These are phyloP conservation scores for Melanotaenia maccullochi DNA, from an alignment of 2,797 vertebrate species.

Conservation along the genomic window DNA sequence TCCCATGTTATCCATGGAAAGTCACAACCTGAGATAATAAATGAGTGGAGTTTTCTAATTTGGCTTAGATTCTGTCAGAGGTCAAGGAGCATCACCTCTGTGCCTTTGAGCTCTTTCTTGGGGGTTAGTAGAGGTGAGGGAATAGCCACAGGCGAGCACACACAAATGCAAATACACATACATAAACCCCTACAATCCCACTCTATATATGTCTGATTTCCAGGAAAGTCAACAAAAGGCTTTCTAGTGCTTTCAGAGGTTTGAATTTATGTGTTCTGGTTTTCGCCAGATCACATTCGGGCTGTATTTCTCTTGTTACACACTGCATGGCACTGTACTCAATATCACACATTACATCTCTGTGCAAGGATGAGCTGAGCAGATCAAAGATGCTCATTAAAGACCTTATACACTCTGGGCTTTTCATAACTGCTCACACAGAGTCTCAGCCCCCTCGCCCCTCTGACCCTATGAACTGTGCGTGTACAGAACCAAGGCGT, in stretches of 20 bases:
- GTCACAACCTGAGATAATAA: conserved; percentile 58
- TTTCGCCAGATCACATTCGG: conserved; percentile 29
- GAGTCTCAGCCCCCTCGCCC: conserved; percentile 51
- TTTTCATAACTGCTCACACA: conserved; percentile 52
- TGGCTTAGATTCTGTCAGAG: conserved; percentile 62
- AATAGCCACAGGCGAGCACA: conserved; percentile 63
- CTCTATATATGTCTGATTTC: conserved; percentile 46
- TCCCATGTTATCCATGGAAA: conserved; percentile 50
- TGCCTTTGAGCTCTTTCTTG: conserved; percentile 66
- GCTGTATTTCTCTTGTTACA: conserved; percentile 39
- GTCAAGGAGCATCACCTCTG: conserved; percentile 64
- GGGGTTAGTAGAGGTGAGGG: conserved; percentile 69
- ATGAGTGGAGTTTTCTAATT: conserved; percentile 71
- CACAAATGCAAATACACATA: conserved; percentile 56
- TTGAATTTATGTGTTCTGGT: conserved; percentile 35
- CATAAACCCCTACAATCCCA: conserved; percentile 37
- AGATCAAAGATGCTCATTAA: conserved; percentile 62
- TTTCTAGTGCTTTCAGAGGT: conserved; percentile 33
- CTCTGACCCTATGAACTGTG: conserved; percentile 78
- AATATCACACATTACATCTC: conserved; percentile 34
- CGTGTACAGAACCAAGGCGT: conserved; percentile 76
- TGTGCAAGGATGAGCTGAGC: conserved; percentile 26
- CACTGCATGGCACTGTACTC: conserved; percentile 39
- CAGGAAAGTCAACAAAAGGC: conserved; percentile 58
- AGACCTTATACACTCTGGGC: conserved; percentile 17